Evolutionary conservation across 2,113 vertebrate species (phyloP).

Genomic region (Piliocolobus tephrosceles): DNA sequence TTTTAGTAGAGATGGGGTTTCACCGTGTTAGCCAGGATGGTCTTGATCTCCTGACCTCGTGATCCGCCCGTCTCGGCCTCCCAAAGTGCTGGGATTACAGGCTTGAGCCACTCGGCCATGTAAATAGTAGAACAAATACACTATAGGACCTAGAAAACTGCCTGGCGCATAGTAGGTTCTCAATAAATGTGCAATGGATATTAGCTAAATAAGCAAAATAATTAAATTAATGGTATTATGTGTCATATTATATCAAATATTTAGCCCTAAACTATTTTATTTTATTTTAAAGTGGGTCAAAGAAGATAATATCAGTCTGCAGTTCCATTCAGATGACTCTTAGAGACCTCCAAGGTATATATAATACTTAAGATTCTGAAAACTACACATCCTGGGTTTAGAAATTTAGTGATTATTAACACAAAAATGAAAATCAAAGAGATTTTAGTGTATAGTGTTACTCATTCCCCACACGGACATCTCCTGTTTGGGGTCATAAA

Average conservation of each 20-base stretch:
- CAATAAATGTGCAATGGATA: background rate
- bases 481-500: constrained; percentile 72
- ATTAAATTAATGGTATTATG: background rate
- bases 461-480: constrained; percentile 45
- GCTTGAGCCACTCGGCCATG: too few relatives aligned
- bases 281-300: background rate
- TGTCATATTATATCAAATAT: background rate
- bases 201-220: background rate
- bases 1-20: too few relatives aligned
- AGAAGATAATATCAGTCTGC: background rate
- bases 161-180: background rate
- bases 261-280: background rate
- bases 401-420: constrained; percentile 50
- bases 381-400: background rate
- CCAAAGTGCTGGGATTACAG: too few relatives aligned
- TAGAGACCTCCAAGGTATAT: background rate
- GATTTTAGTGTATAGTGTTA: constrained; percentile 19
- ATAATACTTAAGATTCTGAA: background rate
- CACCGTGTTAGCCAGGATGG: too few relatives aligned
- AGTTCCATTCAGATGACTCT: background rate
- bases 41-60: too few relatives aligned
- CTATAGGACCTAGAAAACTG: background rate
- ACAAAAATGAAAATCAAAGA: constrained; percentile 53
- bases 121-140: background rate
- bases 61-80: too few relatives aligned